These are phyloP conservation scores for Oeneis ivallda DNA, from an alignment of 2,888 invertebrate species.

Conservation along the genomic window DNA sequence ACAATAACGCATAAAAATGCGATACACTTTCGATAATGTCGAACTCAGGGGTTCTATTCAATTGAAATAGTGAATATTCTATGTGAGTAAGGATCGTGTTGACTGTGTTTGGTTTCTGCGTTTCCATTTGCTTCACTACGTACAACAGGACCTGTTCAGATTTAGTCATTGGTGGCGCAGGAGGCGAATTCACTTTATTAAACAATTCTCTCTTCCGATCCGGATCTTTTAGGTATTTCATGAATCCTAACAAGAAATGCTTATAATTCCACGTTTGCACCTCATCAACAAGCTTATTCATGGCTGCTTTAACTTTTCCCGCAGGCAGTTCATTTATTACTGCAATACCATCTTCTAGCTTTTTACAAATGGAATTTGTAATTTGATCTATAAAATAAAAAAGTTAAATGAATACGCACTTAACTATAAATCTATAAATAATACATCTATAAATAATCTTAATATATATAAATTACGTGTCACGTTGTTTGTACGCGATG, in stretches of 20 bases:
- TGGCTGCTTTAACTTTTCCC: constrained; percentile 47
- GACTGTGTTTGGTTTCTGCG: constrained; percentile 49
- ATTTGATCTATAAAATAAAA: constrained; percentile 54
- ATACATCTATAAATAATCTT: too few species aligned
- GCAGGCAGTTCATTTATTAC: constrained; percentile 48
- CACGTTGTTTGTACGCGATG: too few species aligned
- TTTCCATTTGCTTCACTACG: constrained; percentile 53
- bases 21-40: constrained; percentile 64
- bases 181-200: constrained; percentile 50
- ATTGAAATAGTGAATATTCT: constrained; percentile 63
- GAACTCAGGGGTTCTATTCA: constrained; percentile 64
- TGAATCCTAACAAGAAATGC: constrained; percentile 54
- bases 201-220: constrained; percentile 59
- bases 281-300: constrained; percentile 57
- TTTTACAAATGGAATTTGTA: constrained; percentile 46
- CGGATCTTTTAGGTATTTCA: constrained; percentile 58
- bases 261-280: constrained; percentile 51
- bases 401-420: neutral
- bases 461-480: too few species aligned
- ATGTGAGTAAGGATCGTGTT: constrained; percentile 55
- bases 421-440: too few species aligned
- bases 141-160: constrained; percentile 66
- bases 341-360: constrained; percentile 52
- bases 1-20: constrained; percentile 69
- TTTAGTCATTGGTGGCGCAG: constrained; percentile 65